Evolutionary conservation across 2,888 invertebrate species (phyloP), one percentile per base, ranked within the genome.

Genomic region (Synergus japonicus): DNA sequence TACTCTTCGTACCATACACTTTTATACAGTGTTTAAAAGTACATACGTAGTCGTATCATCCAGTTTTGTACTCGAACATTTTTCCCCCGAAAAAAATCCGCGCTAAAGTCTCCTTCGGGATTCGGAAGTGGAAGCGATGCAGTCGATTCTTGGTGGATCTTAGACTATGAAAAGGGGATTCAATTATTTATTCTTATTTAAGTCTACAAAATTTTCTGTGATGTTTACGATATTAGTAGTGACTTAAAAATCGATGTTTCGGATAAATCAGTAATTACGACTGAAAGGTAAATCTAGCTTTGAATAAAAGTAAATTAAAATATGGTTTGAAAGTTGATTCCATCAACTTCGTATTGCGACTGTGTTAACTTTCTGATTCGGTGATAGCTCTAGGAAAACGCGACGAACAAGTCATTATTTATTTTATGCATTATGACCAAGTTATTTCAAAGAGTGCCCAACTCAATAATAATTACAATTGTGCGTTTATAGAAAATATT

Each of bases 171-270:
- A 76, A 79, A 44, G 63, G 77, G 77, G 60, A 78, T 66, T 67
- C 37, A 66, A 78, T 79, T 81, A 83, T 79, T 81, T 81, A 82
- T 82, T 82, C 46, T 82, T 83, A 79, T 78, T 66, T 78, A 83
- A 41, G n/a, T 73, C 54, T 29, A 15, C 73, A 37, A 73, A 73
- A 73, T 73, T 73, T n/a, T 73, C 73, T 73, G 73, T 37, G 73
- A 73, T 73, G n/a, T 73, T 58, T 73, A 54, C 10, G 37, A 54
- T 10, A 54, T 54, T 49, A 41, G 5, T 41, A 73, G 37, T 54
- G 49, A 54, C 37, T 54, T 73, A 49, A 29, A 29, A 73, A 37
- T 69, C 18, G 22, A 69, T 12, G 49, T 46, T 49, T 69, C 22
- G 46, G 29, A 29, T 29, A 29, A 29, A 29, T 29, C 29, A 58